phyloP scores from a whole-genome alignment of 2,113 vertebrate species.

The Thinocorus orbignyianus region DNA sequence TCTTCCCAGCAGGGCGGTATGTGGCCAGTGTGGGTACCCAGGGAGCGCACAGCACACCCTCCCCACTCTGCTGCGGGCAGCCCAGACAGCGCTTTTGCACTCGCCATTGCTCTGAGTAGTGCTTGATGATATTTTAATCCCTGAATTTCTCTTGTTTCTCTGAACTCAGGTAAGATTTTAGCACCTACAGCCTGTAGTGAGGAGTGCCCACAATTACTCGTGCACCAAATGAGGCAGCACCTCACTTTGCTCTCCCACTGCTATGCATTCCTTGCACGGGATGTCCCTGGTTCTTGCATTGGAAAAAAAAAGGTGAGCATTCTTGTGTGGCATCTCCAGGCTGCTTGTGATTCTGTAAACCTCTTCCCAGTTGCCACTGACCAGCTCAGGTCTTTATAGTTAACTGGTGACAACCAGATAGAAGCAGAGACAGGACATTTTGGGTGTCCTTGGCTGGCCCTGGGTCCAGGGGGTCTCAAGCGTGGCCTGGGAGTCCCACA shows the following conservation, averaged over 20 bases:
- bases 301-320: neutral
- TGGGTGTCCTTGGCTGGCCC: fast-evolving
- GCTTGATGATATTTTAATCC: neutral
- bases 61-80: neutral
- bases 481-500: neutral
- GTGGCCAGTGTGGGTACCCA: fast-evolving
- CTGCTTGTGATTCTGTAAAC: neutral
- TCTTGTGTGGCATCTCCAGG: neutral
- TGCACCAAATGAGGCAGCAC: fast-evolving
- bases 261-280: fast-evolving
- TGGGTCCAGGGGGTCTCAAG: neutral
- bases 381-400: neutral
- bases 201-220: neutral
- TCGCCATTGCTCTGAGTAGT: neutral
- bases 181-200: neutral
- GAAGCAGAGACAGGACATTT: neutral
- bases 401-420: neutral
- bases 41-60: neutral
- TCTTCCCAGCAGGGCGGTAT: fast-evolving
- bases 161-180: neutral
- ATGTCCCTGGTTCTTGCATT: neutral
- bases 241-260: neutral
- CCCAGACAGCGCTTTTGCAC: neutral
- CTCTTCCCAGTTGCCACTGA: neutral
- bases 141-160: neutral